A percentile compares a stretch with the other conserved stretches of the same genome.
Conservation (phyloP, 2,888 invertebrate species). For the Mythimna impura region DNA sequence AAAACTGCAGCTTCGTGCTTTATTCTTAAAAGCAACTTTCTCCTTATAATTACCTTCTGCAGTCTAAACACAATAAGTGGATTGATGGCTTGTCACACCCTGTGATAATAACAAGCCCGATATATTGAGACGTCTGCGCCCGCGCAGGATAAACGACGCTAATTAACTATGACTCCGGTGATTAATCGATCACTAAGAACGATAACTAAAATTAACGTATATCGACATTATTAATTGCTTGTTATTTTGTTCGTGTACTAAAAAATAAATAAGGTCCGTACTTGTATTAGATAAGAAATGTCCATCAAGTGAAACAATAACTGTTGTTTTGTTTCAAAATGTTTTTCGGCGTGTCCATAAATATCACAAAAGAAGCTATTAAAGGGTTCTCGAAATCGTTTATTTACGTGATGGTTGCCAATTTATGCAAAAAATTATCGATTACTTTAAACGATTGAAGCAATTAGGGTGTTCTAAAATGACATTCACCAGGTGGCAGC, state of each 20-base stretch:
- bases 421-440: too few relatives aligned
- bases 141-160: conserved; percentile 45
- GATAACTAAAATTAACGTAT: conserved; percentile 44
- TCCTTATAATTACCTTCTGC: conserved; percentile 32
- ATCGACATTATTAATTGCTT: conserved; percentile 40
- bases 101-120: conserved; percentile 39
- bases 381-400: too few relatives aligned
- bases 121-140: conserved; percentile 42
- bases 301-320: background rate
- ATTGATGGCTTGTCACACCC: conserved; percentile 58
- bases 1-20: background rate
- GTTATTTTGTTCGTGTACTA: conserved; percentile 14
- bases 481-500: too few relatives aligned
- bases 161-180: conserved; percentile 54
- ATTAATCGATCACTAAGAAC: conserved; percentile 56
- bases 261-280: conserved; percentile 15
- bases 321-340: background rate
- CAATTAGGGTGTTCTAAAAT: too few relatives aligned
- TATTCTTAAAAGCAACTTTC: conserved; percentile 9
- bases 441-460: too few relatives aligned
- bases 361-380: too few relatives aligned
- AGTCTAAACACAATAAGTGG: conserved; percentile 33
- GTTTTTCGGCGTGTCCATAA: background rate
- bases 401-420: too few relatives aligned
- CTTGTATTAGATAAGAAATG: conserved; percentile 4